Percentiles rank a stretch among this genome's conserved stretches.
These are phyloP conservation scores for Suncus etruscus DNA, from an alignment of 2,113 vertebrate genomes.

Conservation along the genomic window DNA sequence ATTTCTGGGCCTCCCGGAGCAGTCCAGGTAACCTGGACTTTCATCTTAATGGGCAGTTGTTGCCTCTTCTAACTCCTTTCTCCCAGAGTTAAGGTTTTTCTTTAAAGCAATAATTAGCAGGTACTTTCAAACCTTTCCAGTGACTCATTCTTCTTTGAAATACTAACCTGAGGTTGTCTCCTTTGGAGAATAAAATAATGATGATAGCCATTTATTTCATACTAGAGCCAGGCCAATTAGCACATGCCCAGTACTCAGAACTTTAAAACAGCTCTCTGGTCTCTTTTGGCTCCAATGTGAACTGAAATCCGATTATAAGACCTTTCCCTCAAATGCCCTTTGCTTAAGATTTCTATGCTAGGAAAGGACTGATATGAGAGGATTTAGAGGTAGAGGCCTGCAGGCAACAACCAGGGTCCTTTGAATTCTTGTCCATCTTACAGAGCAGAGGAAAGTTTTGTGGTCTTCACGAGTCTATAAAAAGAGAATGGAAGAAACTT, in stretches of 20 bases:
- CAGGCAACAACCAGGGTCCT: background rate
- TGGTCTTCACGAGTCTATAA: background rate
- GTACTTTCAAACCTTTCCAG: slow-evolving; percentile 74
- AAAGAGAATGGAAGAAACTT: background rate
- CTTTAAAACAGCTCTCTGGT: slow-evolving; percentile 37
- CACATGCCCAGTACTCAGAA: slow-evolving; percentile 64
- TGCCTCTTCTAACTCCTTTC: slow-evolving; percentile 59
- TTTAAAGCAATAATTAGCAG: slow-evolving; percentile 83
- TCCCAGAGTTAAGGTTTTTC: slow-evolving; percentile 76
- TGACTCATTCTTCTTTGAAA: slow-evolving; percentile 83
- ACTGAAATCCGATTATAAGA: slow-evolving; percentile 28
- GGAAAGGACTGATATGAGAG: background rate
- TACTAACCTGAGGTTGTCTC: slow-evolving; percentile 77
- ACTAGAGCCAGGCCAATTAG: slow-evolving; percentile 73
- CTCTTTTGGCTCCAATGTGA: slow-evolving; percentile 33
- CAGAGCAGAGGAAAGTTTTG: background rate
- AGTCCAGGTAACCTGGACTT: slow-evolving; percentile 50
- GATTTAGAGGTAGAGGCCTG: background rate
- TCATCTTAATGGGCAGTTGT: slow-evolving; percentile 73
- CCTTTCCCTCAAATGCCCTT: slow-evolving; percentile 8
- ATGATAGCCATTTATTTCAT: slow-evolving; percentile 79
- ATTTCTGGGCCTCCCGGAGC: slow-evolving; percentile 37
- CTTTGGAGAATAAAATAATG: slow-evolving; percentile 82
- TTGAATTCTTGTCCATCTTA: background rate
- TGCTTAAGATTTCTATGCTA: slow-evolving; percentile 14